Conservation (phyloP, 2,797 vertebrate species). For the Pelochelys cantorii region DNA sequence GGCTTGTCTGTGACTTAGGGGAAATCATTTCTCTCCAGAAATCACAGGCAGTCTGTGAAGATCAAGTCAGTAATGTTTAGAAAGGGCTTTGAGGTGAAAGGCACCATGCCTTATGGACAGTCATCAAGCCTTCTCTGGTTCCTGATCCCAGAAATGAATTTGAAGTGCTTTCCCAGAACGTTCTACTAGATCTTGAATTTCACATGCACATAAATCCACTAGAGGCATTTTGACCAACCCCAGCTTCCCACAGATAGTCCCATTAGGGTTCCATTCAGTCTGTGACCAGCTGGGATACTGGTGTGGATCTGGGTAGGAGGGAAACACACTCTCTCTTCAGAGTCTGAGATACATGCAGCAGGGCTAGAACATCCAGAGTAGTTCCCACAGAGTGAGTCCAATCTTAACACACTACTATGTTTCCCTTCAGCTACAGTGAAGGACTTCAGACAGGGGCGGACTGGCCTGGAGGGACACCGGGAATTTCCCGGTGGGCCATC, state of each 20-base stretch:
- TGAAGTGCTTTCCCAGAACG: neutral
- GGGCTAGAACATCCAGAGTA: neutral
- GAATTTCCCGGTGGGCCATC: no score
- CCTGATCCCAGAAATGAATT: neutral
- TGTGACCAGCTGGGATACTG: neutral
- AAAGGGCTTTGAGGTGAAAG: neutral
- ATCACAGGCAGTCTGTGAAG: neutral
- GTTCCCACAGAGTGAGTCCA: neutral
- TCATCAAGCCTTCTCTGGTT: neutral
- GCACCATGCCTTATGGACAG: neutral
- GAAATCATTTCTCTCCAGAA: neutral
- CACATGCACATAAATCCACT: neutral
- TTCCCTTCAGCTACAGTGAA: neutral
- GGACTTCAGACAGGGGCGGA: neutral
- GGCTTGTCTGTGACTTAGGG: neutral
- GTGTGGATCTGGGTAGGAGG: neutral
- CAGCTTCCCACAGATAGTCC: no score
- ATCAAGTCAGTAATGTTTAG: neutral
- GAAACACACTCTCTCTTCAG: neutral
- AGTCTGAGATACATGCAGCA: neutral
- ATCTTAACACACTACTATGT: neutral
- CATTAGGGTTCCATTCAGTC: neutral
- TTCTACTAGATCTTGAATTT: neutral
- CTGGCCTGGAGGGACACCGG: no score
- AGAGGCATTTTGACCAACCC: no score